Conservation (phyloP, 1,140 invertebrate genomes). For the Meloidogyne floridensis region DNA sequence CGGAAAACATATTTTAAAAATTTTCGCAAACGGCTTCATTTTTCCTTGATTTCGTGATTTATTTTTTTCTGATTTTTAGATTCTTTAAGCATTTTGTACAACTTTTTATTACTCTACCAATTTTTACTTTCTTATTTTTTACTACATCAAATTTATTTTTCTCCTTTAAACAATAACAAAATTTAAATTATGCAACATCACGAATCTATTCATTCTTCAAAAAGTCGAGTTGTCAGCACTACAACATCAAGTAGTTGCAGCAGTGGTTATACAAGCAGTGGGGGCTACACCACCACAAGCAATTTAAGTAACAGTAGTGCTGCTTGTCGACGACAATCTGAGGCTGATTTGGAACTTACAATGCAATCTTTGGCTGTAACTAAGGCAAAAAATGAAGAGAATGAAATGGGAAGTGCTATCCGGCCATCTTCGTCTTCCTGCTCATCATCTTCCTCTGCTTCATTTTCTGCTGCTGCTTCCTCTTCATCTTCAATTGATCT, state of each 20-base stretch:
- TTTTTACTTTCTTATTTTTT: too few relatives aligned
- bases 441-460: neutral
- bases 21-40: too few relatives aligned
- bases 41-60: too few relatives aligned
- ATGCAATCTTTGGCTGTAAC: constrained; percentile 25
- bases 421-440: constrained; percentile 19
- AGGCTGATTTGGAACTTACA: constrained; percentile 12
- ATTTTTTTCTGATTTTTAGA: too few relatives aligned
- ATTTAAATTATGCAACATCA: neutral
- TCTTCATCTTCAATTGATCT: neutral
- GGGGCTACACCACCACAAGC: neutral
- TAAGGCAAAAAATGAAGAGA: neutral
- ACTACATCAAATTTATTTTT: too few relatives aligned
- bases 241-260: neutral
- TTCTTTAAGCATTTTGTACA: too few relatives aligned
- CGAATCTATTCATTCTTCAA: neutral
- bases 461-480: neutral
- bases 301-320: neutral
- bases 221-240: neutral
- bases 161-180: neutral
- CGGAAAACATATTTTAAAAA: too few relatives aligned
- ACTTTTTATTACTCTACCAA: too few relatives aligned
- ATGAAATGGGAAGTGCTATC: neutral
- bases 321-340: neutral
- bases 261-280: neutral